Percentiles rank a stretch among this genome's conserved stretches.
These are phyloP conservation scores for Danio aesculapii DNA, from an alignment of 2,797 vertebrate species.

Conservation along the genomic window DNA sequence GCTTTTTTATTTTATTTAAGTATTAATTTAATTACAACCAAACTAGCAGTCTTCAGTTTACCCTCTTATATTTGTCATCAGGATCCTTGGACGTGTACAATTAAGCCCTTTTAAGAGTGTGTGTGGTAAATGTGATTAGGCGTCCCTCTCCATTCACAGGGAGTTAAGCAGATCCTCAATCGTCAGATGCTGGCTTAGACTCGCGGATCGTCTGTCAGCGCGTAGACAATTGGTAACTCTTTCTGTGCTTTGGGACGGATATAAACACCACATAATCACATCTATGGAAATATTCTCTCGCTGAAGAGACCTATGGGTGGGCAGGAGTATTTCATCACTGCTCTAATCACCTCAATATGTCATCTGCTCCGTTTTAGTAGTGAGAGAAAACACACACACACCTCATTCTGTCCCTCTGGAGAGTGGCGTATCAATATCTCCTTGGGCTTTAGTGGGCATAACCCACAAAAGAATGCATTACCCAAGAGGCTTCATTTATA, in stretches of 20 bases:
- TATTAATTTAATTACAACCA: no score
- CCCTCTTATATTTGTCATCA: no score
- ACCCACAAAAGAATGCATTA: conserved; percentile 36
- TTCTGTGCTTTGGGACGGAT: conserved; percentile 38
- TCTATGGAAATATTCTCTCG: neutral
- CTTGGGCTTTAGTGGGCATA: conserved; percentile 22
- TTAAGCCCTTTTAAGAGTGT: neutral
- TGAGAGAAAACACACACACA: conserved; percentile 16
- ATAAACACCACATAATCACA: conserved; percentile 38
- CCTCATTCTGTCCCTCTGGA: conserved; percentile 14
- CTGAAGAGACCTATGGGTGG: conserved; percentile 14
- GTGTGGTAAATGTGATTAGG: conserved; percentile 6
- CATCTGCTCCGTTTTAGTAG: conserved; percentile 30
- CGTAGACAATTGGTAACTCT: neutral
- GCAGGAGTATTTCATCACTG: conserved; percentile 9
- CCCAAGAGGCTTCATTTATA: conserved; percentile 36
- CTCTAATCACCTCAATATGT: conserved; percentile 46
- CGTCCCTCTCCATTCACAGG: neutral
- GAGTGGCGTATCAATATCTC: conserved; percentile 42
- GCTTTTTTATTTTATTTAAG: no score
- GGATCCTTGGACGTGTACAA: neutral
- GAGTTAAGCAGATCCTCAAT: conserved; percentile 6
- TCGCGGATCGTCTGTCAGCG: neutral
- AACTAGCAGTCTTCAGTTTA: neutral
- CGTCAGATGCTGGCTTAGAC: neutral